Base-by-base conservation (phyloP, 2,888 invertebrate species). In the Stictocephala bisonia region DNA sequence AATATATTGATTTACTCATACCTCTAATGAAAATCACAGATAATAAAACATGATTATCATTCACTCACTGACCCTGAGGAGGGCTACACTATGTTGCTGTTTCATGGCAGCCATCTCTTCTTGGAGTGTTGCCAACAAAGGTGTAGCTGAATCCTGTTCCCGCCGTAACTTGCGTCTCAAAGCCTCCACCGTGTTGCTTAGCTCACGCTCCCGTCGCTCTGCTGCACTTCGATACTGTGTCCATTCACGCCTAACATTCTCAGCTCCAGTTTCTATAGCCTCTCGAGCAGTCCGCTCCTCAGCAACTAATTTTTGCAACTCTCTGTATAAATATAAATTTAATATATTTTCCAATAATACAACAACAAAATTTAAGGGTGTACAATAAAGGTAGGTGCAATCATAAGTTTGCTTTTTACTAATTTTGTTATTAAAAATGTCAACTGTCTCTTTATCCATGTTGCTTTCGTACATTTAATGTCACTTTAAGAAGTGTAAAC, bases 261-360 rank as follows among this genome's bases (percentile, higher is more conserved):
- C 87, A 1, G 88, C 76, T 79, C 90, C 88, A 79, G 87, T 86
- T 83, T 95, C 93, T 3, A 93, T 84, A 75, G 90, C 89, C 81
- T 94, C 94, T 81, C 91, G 92, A 0, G 87, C 86, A 77, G 89
- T 89, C 26, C 93, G 88, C 81, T 95, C 95, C 74, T 90, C 89
- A 20, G 90, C 88, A 67, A 94, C 84, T 71, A 93, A 87, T 80
- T 91, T 87, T 81, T 96, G 94, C 7, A 95, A 83, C 82, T 95
- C 95, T 78, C 93, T 90, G 81, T 3, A 15, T n/a, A n/a, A n/a
- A n/a, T n/a, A n/a, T n/a, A n/a, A n/a, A n/a, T n/a, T n/a, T n/a
- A n/a, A n/a, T n/a, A n/a, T n/a, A n/a, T n/a, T n/a, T n/a, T n/a
- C n/a, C n/a, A 44, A 44, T 40, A 20, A 73, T 64, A 72, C 22